Evolutionary conservation across 2,113 vertebrate genomes (phyloP), one percentile per base, ranked within the genome.

Genomic region (Elgaria multicarinata): DNA sequence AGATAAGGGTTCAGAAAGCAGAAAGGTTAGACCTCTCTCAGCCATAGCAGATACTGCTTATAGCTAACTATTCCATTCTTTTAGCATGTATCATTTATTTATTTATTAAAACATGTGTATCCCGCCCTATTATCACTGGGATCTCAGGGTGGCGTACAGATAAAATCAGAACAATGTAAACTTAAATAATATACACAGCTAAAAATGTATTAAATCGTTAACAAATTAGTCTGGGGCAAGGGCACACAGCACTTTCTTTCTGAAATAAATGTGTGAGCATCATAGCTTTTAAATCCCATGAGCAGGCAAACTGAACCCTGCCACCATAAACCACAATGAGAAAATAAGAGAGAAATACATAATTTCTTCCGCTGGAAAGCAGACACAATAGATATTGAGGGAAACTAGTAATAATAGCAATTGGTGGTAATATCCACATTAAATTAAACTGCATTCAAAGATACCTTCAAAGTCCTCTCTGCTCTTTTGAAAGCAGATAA

Each of bases 401-500:
- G 42, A 13, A 39, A 58, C 42, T 44, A 39, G 16, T 64, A 76
- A 42, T 33, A 75, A 44, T 46, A 42, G 28, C 14, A 33, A 87
- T 81, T 36, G 5, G 20, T n/a, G 28, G 46, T 44, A 82, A 24
- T 82, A 71, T 33, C 36, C 31, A 74, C 22, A 36, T 87, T 72
- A 81, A 31, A 84, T 64, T 42, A 94, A 92, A 91, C 93, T 36
- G 24, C 33, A 85, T 4, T 77, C 66, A 79, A 50, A 93, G 85
- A 62, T 44, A 79, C 4, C 87, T 44, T 90, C 20, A 39, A 69
- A 91, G 36, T 36, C 72, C 91, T 89, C 86, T 66, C 75, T 90
- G 96, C 58, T 90, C 94, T 93, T 89, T 85, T n/a, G 44, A 44
- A 83, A 66, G 28, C 62, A 87, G 88, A 93, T 76, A 93, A 89